Percentiles rank a stretch among this genome's conserved stretches.
Conservation (phyloP, 2,888 invertebrate species). For the Pomacea canaliculata region DNA sequence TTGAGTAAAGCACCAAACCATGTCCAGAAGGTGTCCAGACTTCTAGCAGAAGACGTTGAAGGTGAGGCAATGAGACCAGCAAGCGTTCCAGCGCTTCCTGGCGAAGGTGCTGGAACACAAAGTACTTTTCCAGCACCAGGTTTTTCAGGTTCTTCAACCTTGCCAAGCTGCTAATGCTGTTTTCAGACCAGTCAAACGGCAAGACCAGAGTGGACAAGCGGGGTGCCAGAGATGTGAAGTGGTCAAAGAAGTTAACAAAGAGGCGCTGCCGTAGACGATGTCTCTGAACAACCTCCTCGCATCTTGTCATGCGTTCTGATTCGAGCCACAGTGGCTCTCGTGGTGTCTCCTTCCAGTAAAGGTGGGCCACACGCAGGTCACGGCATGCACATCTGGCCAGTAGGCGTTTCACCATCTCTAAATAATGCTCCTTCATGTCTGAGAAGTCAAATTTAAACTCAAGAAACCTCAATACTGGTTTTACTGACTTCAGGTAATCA, state of each 20-base stretch:
- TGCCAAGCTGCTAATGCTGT: constrained; percentile 56
- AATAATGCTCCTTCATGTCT: constrained; percentile 59
- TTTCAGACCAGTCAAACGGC: constrained; percentile 68
- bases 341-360: constrained; percentile 68
- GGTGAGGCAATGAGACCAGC: constrained; percentile 45
- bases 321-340: constrained; percentile 59
- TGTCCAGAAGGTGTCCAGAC: constrained; percentile 66
- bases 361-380: constrained; percentile 55
- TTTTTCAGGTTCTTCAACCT: constrained; percentile 54
- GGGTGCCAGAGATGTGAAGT: constrained; percentile 57
- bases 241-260: constrained; percentile 63
- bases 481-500: constrained; percentile 49
- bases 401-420: constrained; percentile 53
- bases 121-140: constrained; percentile 62
- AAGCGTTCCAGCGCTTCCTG: constrained; percentile 56
- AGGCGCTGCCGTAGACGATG: constrained; percentile 59
- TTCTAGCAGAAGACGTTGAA: constrained; percentile 61
- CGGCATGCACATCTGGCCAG: constrained; percentile 45
- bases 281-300: constrained; percentile 57
- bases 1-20: constrained; percentile 54
- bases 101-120: constrained; percentile 58
- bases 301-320: constrained; percentile 40
- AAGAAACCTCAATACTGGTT: constrained; percentile 53
- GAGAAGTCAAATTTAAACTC: constrained; percentile 68
- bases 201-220: constrained; percentile 59